Base-by-base conservation (phyloP, 2,797 vertebrate genomes). In the Rhinatrema bivittatum region DNA sequence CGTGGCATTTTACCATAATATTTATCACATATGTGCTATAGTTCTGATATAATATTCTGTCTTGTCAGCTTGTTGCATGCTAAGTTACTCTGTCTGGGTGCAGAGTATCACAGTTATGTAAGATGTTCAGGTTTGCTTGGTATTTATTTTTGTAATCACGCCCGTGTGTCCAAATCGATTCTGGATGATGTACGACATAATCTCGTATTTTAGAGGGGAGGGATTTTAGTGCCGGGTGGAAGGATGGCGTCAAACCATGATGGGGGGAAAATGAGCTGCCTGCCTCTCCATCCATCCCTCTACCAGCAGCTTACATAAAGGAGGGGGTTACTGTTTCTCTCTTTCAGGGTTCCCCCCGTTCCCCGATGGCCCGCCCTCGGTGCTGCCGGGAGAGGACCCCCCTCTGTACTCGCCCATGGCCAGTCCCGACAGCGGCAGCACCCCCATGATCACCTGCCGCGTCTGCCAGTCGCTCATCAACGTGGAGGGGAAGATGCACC, bases 391-490 rank as follows among this genome's bases (percentile, higher is more conserved):
- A 9, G 90, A 93, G 40, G 88, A 91, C 56, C 91, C 91, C 17
- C 92, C 92, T 0, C 91, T 89, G 5, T 94, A 93, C 52, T 93
- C 91, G 9, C 91, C 92, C 1, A 70, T 92, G 62, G 89, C 88
- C 15, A 92, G 90, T 35, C 93, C 91, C 0, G 91, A 94, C 59
- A 92, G 90, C 3, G 91, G 91, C 58, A 91, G 82, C 19, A 86
- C 86, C 18, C 91, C 91, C 7, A 85, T 91, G 47, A 93, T 94
- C 74, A 90, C 68, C 66, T 95, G 93, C 70, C 76, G 91, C 18
- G 93, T 96, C 24, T 96, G 93, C 69, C 91, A 94, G 73, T 91
- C 87, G 36, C 78, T 89, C 55, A 94, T 96, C 72, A 93, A 89
- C 4, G 91, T 94, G 45, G 91, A 95, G 72, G 81, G 81, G 20